Evolutionary conservation across 2,797 vertebrate genomes (phyloP).

Genomic region (Aphelocoma californica): DNA sequence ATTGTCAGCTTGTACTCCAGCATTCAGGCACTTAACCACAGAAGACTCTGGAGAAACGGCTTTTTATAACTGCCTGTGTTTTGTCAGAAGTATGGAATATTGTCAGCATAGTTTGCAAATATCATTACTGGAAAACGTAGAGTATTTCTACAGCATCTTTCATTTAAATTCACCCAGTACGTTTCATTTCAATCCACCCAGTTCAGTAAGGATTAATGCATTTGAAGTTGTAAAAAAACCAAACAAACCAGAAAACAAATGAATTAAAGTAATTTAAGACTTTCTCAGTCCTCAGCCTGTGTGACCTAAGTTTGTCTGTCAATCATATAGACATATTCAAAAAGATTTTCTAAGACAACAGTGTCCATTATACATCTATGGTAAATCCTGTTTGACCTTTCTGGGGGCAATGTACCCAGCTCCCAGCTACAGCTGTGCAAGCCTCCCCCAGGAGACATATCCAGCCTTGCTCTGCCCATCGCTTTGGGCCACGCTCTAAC

Average conservation of each 20-base stretch:
- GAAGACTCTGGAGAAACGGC: neutral
- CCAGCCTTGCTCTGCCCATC: neutral
- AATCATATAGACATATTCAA: neutral
- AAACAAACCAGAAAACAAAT: neutral
- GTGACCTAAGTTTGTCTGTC: neutral
- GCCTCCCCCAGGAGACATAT: neutral
- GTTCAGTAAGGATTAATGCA: neutral
- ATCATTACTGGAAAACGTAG: neutral
- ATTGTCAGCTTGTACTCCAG: neutral
- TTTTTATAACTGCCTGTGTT: neutral
- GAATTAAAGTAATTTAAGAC: neutral
- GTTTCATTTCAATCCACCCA: neutral
- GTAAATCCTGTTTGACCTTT: constrained; percentile 49
- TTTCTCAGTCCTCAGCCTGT: neutral
- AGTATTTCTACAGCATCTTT: neutral
- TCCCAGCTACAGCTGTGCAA: neutral
- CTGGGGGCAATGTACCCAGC: neutral
- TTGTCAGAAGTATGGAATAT: constrained; percentile 9
- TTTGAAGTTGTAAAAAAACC: neutral
- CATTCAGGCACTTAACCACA: neutral
- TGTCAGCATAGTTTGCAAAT: constrained; percentile 5
- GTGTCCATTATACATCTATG: neutral
- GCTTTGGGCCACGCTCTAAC: neutral
- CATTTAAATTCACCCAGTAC: neutral
- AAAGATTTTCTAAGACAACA: neutral